phyloP scores from a whole-genome alignment of 2,113 vertebrate genomes.

The Mormyrus lacerda region DNA sequence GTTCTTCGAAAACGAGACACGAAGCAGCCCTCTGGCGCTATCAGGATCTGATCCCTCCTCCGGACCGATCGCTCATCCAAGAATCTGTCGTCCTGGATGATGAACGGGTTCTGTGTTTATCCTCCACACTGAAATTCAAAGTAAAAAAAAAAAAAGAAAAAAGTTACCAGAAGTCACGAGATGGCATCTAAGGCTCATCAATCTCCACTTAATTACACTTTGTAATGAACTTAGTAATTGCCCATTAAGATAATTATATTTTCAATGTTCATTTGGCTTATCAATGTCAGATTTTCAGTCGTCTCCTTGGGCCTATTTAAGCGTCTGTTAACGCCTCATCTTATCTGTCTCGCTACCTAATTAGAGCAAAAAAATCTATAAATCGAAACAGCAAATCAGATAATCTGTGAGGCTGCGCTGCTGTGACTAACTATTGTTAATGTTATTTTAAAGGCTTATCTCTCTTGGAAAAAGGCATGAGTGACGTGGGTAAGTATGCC shows the following conservation, averaged over 20 bases:
- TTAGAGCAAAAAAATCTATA: background rate
- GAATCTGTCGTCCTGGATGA: background rate
- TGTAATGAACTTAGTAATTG: conserved; percentile 26
- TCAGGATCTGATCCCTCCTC: background rate
- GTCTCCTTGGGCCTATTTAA: conserved; percentile 13
- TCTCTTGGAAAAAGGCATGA: background rate
- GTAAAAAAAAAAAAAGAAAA: background rate
- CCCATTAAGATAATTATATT: conserved; percentile 31
- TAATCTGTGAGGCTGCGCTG: too few species aligned
- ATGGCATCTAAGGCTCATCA: conserved; percentile 10
- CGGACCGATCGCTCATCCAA: background rate
- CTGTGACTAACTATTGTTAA: background rate
- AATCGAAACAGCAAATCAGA: conserved; percentile 7
- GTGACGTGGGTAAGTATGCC: background rate
- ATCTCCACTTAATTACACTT: conserved; percentile 24
- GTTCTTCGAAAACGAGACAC: conserved; percentile 10
- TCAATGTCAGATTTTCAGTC: conserved; percentile 26
- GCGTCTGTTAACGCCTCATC: conserved; percentile 8
- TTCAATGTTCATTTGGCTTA: conserved; percentile 24
- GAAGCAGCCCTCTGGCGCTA: background rate
- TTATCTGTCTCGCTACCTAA: conserved; percentile 16
- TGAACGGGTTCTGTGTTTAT: background rate
- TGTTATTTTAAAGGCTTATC: background rate
- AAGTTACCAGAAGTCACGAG: background rate
- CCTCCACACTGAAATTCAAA: background rate